These are phyloP conservation scores for Rhincodon typus DNA, from an alignment of 2,797 vertebrate species.

Conservation along the genomic window DNA sequence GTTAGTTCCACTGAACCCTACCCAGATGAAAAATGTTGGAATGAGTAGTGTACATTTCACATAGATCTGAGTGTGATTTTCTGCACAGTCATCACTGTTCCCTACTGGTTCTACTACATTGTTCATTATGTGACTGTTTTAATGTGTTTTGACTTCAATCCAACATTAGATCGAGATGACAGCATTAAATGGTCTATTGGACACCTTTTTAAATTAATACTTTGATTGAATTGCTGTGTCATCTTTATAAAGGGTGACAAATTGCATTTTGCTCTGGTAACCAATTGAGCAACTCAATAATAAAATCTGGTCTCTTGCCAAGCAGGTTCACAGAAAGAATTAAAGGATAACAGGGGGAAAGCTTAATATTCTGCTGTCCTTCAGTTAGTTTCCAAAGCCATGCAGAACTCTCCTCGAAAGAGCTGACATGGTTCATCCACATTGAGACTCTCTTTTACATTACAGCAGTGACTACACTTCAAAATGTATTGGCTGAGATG, in stretches of 20 bases:
- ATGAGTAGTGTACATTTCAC: not conserved
- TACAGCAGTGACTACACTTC: not conserved
- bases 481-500: not conserved
- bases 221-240: constrained; percentile 23
- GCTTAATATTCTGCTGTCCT: not conserved
- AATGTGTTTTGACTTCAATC: constrained; percentile 23
- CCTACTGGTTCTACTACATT: not conserved
- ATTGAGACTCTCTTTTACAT: not conserved
- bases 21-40: not conserved
- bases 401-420: not conserved
- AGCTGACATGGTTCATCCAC: not conserved
- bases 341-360: not conserved
- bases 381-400: not conserved
- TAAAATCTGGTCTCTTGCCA: not conserved
- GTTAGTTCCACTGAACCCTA: not conserved
- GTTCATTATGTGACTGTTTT: constrained; percentile 12
- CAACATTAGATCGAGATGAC: constrained; percentile 27
- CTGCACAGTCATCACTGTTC: not conserved
- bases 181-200: constrained; percentile 34
- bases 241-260: constrained; percentile 7
- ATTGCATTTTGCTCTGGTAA: constrained; percentile 16
- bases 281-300: constrained; percentile 15
- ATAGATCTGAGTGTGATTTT: not conserved
- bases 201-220: constrained; percentile 32
- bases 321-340: not conserved